Evolutionary conservation across 2,113 vertebrate genomes (phyloP), one percentile per base, ranked within the genome.

Genomic region (Solenodon paradoxus): DNA sequence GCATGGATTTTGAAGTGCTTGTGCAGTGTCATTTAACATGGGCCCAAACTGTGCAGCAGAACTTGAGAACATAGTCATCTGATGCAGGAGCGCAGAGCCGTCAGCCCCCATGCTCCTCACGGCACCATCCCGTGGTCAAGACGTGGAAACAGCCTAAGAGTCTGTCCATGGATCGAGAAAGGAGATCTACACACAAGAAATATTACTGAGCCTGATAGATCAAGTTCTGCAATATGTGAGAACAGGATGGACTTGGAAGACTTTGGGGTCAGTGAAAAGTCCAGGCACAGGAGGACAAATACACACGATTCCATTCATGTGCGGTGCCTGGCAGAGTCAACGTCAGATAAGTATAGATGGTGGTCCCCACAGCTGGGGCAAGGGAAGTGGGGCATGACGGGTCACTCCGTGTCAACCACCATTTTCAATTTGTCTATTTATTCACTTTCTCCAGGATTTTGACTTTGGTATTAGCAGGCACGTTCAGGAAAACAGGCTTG

Each of bases 11-110:
- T 69, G 0, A 28, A 28, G 5, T 24, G 40, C n/a, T 5, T 9
- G 16, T 4, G 15, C 3, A 10, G 38, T 6, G 2, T 20, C 5
- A 1, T 32, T 42, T 40, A 13, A 24, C 9, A 0, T 15, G 49
- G 40, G 32, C 2, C 9, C 11, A 30, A 28, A 7, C 8, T 71
- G 7, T 35, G 16, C 2, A 7, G 5, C 26, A 57, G 4, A 6
- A 24, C 4, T 28, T 32, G 12, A 19, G 63, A 66, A 38, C 2
- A 0, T 9, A 20, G 9, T 8, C 17, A 4, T 17, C 17, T 9
- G n/a, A n/a, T n/a, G n/a, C n/a, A n/a, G n/a, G n/a, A n/a, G n/a
- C n/a, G n/a, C n/a, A n/a, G n/a, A n/a, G n/a, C n/a, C n/a, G n/a
- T n/a, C n/a, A n/a, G n/a, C n/a, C n/a, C 24, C 16, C 1, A 10